Base-by-base conservation (phyloP, 2,888 invertebrate genomes). In the Brenthis daphne region DNA sequence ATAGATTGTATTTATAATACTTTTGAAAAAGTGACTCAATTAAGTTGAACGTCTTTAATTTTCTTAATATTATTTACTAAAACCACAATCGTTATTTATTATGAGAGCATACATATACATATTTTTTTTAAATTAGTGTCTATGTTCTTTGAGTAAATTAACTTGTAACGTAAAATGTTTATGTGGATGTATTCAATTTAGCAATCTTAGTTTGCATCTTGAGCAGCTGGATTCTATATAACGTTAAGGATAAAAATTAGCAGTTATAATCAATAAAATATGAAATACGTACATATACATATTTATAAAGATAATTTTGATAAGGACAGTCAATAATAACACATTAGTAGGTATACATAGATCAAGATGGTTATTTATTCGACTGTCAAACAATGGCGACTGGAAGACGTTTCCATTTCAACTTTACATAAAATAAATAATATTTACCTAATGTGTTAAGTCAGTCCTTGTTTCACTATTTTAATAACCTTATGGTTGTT, bases 311-410 rank as follows among this genome's bases (percentile, higher is more conserved):
- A 68, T 57, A 65, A 68, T 67, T 72, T 66, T 73, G 76, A 74
- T 75, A 77, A 76, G 69, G 74, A 76, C 67, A 75, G 77, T 77
- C 76, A 80, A 80, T 79, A 80, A 82, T 77, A 82, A 80, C 78
- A 81, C 78, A 77, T 77, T 71, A 71, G 74, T 77, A 76, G 71
- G 71, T 79, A 75, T 77, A 78, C 77, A 76, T 77, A 77, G 74
- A 75, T 76, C 77, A 76, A 76, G 77, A 78, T 79, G 77, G 78
- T 79, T 80, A 78, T 78, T 77, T 77, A 81, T 79, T 78, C 75
- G 76, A 71, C 79, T 80, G 91, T 89, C 91, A 91, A 89, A 92
- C 90, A 93, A 93, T 93, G 93, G 92, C 93, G 92, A 92, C 92
- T 85, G 84, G 80, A 79, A 82, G 83, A 78, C 77, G 75, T 85